These are phyloP conservation scores for Drosophila setifemur DNA, from an alignment of 1,140 invertebrate species.

Conservation along the genomic window DNA sequence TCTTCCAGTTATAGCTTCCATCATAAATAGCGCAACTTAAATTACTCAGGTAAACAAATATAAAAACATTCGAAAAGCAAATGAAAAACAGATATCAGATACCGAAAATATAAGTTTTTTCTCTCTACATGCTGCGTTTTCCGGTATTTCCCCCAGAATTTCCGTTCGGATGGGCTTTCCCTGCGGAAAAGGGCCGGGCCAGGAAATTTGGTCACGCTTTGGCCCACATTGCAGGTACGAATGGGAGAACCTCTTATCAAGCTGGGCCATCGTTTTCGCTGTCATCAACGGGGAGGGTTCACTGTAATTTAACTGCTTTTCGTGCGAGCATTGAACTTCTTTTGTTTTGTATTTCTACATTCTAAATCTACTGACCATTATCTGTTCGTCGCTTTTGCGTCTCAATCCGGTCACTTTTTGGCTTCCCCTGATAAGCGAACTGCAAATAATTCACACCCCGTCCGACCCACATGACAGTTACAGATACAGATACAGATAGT, in stretches of 20 bases:
- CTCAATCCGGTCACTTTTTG: slow-evolving; percentile 28
- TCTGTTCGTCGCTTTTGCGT: slow-evolving; percentile 16
- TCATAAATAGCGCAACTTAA: no score
- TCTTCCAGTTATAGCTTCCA: no score
- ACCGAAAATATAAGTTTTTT: neutral
- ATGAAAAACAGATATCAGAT: no score
- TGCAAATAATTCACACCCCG: slow-evolving; percentile 37
- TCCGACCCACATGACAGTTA: no score
- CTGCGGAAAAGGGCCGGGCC: slow-evolving; percentile 11
- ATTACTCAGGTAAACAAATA: no score
- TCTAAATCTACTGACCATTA: slow-evolving; percentile 28
- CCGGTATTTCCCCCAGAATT: slow-evolving; percentile 25
- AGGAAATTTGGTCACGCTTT: slow-evolving; percentile 35
- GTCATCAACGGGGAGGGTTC: slow-evolving; percentile 1
- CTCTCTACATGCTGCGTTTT: no score
- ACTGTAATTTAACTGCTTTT: slow-evolving; percentile 28
- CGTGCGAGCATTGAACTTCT: slow-evolving; percentile 35
- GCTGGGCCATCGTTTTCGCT: neutral
- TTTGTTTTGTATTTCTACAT: slow-evolving; percentile 16
- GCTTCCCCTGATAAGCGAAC: slow-evolving; percentile 24
- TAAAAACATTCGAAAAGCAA: no score
- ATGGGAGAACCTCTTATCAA: slow-evolving; percentile 9
- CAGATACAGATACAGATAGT: slow-evolving; percentile 19
- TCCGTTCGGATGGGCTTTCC: slow-evolving; percentile 14
- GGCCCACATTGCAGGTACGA: slow-evolving; percentile 34